Conservation (phyloP, 2,888 invertebrate species). For the Idaea straminata region DNA sequence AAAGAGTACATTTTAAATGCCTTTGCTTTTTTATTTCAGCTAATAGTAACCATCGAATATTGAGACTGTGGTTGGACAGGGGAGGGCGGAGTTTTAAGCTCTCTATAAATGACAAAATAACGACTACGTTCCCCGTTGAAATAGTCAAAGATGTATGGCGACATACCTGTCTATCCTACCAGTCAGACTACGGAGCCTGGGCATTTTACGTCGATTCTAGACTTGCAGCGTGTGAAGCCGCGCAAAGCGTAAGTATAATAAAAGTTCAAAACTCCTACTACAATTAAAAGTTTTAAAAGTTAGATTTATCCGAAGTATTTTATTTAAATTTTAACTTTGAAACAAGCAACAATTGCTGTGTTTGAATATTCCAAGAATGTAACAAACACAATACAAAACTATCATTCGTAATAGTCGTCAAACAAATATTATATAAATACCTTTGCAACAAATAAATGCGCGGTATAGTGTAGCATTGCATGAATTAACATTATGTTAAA, state of each 20-base stretch:
- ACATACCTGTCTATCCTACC: slow-evolving; percentile 84
- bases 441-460: no score
- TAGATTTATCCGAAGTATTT: slow-evolving; percentile 15
- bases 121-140: slow-evolving; percentile 70
- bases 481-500: no score
- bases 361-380: no score
- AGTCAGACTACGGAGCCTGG: slow-evolving; percentile 81
- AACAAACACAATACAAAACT: no score
- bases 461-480: no score
- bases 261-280: neutral
- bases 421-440: no score
- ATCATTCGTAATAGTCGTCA: no score
- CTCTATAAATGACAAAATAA: slow-evolving; percentile 74
- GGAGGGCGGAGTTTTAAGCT: slow-evolving; percentile 78
- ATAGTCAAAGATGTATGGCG: slow-evolving; percentile 78
- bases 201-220: slow-evolving; percentile 81
- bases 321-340: no score
- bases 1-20: neutral
- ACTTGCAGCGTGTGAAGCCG: slow-evolving; percentile 61
- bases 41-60: slow-evolving; percentile 67
- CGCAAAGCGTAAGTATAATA: slow-evolving; percentile 50
- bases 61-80: slow-evolving; percentile 82
- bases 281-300: slow-evolving; percentile 28
- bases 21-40: slow-evolving; percentile 58
- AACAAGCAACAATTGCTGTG: no score